Conservation (phyloP, 2,113 vertebrate species). For the Lota lota region DNA sequence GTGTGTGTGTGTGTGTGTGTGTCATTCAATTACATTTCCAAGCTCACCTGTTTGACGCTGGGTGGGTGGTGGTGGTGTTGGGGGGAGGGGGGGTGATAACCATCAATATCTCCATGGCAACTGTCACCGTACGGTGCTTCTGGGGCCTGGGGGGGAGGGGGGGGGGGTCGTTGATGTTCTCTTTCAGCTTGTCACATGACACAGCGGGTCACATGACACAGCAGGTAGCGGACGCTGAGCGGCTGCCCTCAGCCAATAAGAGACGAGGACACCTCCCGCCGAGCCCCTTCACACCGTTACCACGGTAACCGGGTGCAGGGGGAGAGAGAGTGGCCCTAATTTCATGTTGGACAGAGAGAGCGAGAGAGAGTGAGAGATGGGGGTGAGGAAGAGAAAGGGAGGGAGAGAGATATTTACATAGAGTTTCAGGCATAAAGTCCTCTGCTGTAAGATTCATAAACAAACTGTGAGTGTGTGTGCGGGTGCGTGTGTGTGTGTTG, state of each 20-base stretch:
- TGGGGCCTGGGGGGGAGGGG: background rate
- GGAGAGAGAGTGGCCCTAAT: constrained; percentile 52
- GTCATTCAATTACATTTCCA: constrained; percentile 44
- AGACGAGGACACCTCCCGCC: constrained; percentile 41
- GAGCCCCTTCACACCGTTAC: constrained; percentile 44
- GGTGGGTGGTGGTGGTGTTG: background rate
- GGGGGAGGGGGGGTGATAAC: constrained; percentile 31
- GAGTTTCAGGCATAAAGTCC: background rate
- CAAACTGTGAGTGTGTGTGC: background rate
- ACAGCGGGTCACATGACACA: constrained; percentile 40
- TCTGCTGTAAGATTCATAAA: background rate
- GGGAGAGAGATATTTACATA: constrained; percentile 4
- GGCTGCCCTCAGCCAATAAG: constrained; percentile 44
- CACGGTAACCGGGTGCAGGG: constrained; percentile 57
- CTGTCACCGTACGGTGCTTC: constrained; percentile 41
- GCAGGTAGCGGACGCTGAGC: constrained; percentile 58
- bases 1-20: constrained; percentile 28
- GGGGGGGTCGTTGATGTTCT: constrained; percentile 34
- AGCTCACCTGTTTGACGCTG: constrained; percentile 63
- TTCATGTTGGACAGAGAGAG: constrained; percentile 8
- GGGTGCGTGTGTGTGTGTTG: background rate
- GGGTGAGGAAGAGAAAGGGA: constrained; percentile 4
- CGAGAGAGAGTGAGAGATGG: background rate
- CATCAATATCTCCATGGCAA: constrained; percentile 64
- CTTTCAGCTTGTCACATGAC: constrained; percentile 44